Base-by-base conservation (phyloP, 2,113 vertebrate genomes). In the Spea multiplicata region DNA sequence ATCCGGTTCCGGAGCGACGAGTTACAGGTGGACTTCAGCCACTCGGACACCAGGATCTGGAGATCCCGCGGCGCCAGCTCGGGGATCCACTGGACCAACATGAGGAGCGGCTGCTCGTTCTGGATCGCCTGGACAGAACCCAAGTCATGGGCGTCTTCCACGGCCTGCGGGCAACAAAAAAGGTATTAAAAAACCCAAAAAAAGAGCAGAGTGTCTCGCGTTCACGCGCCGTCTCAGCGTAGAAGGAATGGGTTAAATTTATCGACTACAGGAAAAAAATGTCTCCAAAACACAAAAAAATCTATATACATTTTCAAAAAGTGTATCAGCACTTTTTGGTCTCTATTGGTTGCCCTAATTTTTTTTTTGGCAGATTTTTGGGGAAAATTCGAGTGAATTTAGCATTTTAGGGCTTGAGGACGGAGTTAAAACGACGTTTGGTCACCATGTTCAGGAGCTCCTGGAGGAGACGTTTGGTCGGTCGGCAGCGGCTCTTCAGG, bases 381-480 rank as follows among this genome's bases (percentile, higher is more conserved):
- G 30, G 30, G 30, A 30, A 30, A 30, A 30, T 30, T 30, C 30
- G 30, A 30, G 2, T 30, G 30, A 30, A 30, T 30, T 30, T 30
- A 30, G 30, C 30, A 30, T 30, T 30, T 30, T 30, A 30, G 30
- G 30, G 30, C 30, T 30, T 30, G 30, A 30, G 30, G 30, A 30
- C 30, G 30, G 30, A 30, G 30, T 30, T 30, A 30, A 30, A 30
- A 30, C 30, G 30, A 2, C 30, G 12, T 59, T 3, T 1, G 10
- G 88, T 93, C 80, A 99, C 97, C 97, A 99, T 99, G 93, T 96
- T 95, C 88, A 99, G 95, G 66, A 99, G 91, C 84, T 98, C 96
- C 85, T 98, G 95, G 44, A 99, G 85, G 48, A 99, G 94, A n/a
- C 91, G 87, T 47, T 92, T 94, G 82, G 95, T 95, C 45, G 97